Evolutionary conservation across 2,888 invertebrate genomes (phyloP).

Genomic region (Orthosia cruda): DNA sequence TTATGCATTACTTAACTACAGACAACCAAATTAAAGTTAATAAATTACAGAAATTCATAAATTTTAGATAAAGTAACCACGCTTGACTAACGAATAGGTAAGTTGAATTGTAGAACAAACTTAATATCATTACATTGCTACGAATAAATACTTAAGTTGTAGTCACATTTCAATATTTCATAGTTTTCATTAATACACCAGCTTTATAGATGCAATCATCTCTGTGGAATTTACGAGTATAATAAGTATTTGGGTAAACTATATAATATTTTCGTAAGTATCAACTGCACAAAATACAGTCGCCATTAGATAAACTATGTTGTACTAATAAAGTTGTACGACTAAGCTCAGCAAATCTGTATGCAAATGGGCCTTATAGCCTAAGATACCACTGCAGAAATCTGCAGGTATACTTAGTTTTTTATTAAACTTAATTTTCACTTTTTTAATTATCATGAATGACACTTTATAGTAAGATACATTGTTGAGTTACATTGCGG

Average conservation of each 20-base stretch:
- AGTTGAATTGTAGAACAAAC: not conserved
- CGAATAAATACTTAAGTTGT: not conserved
- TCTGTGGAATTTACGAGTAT: not conserved
- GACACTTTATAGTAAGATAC: too few relatives aligned
- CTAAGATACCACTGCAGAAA: too few relatives aligned
- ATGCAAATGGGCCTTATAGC: conserved; percentile 75
- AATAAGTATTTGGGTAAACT: not conserved
- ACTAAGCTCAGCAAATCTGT: conserved; percentile 69
- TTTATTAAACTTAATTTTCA: too few relatives aligned
- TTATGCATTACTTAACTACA: too few relatives aligned
- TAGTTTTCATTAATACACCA: not conserved
- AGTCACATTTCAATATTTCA: not conserved
- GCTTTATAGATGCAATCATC: too few relatives aligned
- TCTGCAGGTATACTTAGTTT: too few relatives aligned
- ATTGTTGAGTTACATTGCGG: too few relatives aligned
- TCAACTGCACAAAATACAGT: conserved; percentile 35
- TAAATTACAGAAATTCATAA: too few relatives aligned
- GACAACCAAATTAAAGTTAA: too few relatives aligned
- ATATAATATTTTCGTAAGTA: not conserved
- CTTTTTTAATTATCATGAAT: too few relatives aligned
- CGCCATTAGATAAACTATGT: conserved; percentile 44
- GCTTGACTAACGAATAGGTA: not conserved
- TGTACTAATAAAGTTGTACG: conserved; percentile 41
- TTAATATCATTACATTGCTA: not conserved
- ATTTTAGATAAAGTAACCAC: too few relatives aligned